Evolutionary conservation across 1,140 invertebrate genomes (phyloP).

Genomic region (Pachypsylla venusta): DNA sequence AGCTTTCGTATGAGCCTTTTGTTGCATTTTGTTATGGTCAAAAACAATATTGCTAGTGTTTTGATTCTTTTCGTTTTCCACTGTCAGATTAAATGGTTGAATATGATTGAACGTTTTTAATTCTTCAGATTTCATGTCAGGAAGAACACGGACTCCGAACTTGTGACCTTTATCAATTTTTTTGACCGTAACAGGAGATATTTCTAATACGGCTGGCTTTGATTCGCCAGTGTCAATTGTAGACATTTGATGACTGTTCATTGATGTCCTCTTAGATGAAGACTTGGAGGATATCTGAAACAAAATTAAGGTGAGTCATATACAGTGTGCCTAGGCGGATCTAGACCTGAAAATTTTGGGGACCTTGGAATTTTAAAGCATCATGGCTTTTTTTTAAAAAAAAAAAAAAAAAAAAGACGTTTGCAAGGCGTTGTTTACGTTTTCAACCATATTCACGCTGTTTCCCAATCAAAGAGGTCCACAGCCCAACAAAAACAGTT

Average conservation of each 20-base stretch:
- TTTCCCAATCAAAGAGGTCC: too few species aligned
- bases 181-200: conserved; percentile 13
- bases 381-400: conserved; percentile 17
- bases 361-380: conserved; percentile 13
- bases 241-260: not conserved
- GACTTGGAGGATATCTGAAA: not conserved
- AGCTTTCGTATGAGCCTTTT: conserved; percentile 26
- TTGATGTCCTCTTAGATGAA: conserved; percentile 2
- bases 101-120: conserved; percentile 30
- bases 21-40: conserved; percentile 14
- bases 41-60: conserved; percentile 33
- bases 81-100: conserved; percentile 22
- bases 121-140: conserved; percentile 20
- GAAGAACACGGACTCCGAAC: conserved; percentile 51
- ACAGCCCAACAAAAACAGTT: too few species aligned
- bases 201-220: conserved; percentile 20
- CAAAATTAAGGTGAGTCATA: not conserved
- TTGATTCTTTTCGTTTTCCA: conserved; percentile 29
- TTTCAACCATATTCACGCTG: too few species aligned
- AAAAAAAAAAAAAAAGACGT: conserved; percentile 11
- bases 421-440: too few species aligned
- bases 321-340: not conserved
- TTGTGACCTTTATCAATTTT: conserved; percentile 34
- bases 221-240: not conserved
- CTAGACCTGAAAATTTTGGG: conserved; percentile 11